Evolutionary conservation across 2,797 vertebrate genomes (phyloP).

Genomic region (Trematomus bernacchii): DNA sequence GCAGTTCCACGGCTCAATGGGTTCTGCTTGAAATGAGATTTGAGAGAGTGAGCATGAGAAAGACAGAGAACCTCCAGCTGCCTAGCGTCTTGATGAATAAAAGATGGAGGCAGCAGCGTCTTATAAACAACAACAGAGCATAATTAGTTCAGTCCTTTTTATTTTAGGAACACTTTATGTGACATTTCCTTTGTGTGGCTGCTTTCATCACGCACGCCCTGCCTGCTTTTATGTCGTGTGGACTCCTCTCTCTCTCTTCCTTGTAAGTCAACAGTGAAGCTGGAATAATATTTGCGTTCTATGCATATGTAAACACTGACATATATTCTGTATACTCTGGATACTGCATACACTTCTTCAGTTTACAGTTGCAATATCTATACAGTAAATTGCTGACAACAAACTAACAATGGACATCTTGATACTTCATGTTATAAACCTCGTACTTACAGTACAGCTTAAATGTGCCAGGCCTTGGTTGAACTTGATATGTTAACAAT

Average conservation of each 20-base stretch:
- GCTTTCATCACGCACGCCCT: slow-evolving; percentile 65
- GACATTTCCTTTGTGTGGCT: slow-evolving; percentile 77
- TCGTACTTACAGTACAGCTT: not conserved
- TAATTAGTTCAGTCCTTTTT: slow-evolving; percentile 82
- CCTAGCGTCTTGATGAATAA: slow-evolving; percentile 82
- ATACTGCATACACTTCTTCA: not conserved
- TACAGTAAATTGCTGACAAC: not conserved
- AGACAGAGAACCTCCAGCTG: slow-evolving; percentile 74
- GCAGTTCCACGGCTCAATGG: slow-evolving; percentile 75
- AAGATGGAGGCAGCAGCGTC: slow-evolving; percentile 74
- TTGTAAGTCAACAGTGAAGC: slow-evolving; percentile 48
- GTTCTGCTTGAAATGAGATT: slow-evolving; percentile 83
- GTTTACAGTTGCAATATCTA: slow-evolving; percentile 2
- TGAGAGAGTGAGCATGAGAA: slow-evolving; percentile 75
- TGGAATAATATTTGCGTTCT: slow-evolving; percentile 47
- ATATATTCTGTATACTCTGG: slow-evolving; percentile 29
- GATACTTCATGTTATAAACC: not conserved
- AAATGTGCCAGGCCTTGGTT: not conserved
- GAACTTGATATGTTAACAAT: slow-evolving; percentile 3
- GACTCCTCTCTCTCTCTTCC: slow-evolving; percentile 28
- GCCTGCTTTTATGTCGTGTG: slow-evolving; percentile 54
- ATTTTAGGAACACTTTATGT: slow-evolving; percentile 79
- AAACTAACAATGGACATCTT: not conserved
- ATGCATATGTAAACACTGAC: slow-evolving; percentile 53
- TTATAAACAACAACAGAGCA: slow-evolving; percentile 80